phyloP scores from a whole-genome alignment of 2,113 vertebrate species.

The Potamarius usumacintae region DNA sequence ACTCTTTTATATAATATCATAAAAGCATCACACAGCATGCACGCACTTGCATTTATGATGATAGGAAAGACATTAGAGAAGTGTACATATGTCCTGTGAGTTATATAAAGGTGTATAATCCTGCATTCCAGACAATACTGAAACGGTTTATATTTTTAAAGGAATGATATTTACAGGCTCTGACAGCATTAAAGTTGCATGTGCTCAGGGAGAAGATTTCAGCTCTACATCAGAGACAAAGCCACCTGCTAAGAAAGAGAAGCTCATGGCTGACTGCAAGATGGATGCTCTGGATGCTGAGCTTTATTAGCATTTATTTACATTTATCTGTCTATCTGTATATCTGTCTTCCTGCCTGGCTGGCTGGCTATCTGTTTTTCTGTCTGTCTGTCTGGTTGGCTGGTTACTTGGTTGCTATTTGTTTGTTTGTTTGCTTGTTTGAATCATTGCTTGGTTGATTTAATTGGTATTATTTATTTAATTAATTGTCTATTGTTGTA shows the following conservation, averaged over 20 bases:
- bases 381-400: not conserved
- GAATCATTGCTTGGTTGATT: too few species aligned
- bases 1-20: not conserved
- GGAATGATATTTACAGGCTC: constrained; percentile 39
- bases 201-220: constrained; percentile 34
- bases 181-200: constrained; percentile 53
- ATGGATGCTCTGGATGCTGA: not conserved
- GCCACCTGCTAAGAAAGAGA: constrained; percentile 20
- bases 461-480: not conserved
- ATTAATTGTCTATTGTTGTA: not conserved
- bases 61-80: not conserved
- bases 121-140: not conserved
- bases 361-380: not conserved
- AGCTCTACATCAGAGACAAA: constrained; percentile 24
- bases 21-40: not conserved
- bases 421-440: not conserved
- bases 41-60: not conserved
- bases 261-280: not conserved
- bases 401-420: not conserved
- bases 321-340: not conserved
- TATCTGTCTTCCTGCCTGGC: not conserved
- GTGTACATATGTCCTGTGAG: not conserved
- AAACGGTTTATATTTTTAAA: constrained; percentile 52
- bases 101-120: not conserved
- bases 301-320: not conserved